Evolutionary conservation across 2,888 invertebrate species (phyloP).

Genomic region (Hydroisotoma schaefferi): DNA sequence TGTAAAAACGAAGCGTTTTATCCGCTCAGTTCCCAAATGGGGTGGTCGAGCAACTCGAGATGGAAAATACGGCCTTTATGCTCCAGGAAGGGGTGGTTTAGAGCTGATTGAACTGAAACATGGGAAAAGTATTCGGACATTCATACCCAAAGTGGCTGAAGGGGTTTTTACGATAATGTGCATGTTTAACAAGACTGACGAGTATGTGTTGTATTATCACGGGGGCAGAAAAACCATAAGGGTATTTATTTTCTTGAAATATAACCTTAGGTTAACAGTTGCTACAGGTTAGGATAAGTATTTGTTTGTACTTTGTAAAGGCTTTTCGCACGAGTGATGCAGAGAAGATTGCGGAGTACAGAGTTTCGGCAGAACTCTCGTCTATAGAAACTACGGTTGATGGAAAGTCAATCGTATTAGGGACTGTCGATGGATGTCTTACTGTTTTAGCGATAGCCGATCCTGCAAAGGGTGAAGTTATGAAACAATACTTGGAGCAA

Average conservation of each 20-base stretch:
- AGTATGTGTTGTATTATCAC: constrained; percentile 95
- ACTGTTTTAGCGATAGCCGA: constrained; percentile 70
- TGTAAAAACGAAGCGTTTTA: constrained; percentile 78
- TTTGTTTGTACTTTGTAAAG: constrained; percentile 2
- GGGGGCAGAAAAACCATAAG: constrained; percentile 90
- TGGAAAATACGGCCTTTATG: constrained; percentile 86
- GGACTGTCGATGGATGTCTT: constrained; percentile 83
- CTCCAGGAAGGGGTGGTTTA: constrained; percentile 87
- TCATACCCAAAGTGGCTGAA: constrained; percentile 69
- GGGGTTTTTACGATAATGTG: constrained; percentile 57
- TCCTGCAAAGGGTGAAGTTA: constrained; percentile 63
- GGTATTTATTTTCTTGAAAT: too few species aligned
- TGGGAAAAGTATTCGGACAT: constrained; percentile 80
- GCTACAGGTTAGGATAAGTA: too few species aligned
- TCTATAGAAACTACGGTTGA: constrained; percentile 81
- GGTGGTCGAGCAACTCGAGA: constrained; percentile 82
- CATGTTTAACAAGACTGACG: constrained; percentile 87
- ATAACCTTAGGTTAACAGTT: too few species aligned
- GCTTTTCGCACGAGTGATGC: constrained; percentile 70
- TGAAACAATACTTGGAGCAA: constrained; percentile 59
- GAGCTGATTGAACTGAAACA: constrained; percentile 88
- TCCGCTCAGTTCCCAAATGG: constrained; percentile 88
- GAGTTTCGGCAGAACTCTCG: constrained; percentile 83
- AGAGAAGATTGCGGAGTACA: constrained; percentile 85
- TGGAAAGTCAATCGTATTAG: constrained; percentile 77